phyloP scores from a whole-genome alignment of 2,888 invertebrate species.

The Limenitis camilla region DNA sequence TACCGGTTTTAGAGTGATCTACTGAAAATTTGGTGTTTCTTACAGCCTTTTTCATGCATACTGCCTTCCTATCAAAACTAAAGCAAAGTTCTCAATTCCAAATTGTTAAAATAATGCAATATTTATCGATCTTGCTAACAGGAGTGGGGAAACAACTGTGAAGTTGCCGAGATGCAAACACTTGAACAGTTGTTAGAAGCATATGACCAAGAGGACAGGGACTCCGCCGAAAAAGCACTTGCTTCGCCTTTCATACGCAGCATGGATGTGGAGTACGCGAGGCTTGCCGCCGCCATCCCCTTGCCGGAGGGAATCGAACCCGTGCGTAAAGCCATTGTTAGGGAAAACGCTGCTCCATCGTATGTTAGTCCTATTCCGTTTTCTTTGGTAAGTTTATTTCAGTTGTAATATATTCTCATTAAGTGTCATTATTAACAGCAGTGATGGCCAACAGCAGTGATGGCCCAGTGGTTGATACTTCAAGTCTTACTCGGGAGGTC shows the following conservation, averaged over 20 bases:
- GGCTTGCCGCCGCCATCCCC: slow-evolving; percentile 54
- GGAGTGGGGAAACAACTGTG: slow-evolving; percentile 92
- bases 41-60: too few species aligned
- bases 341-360: slow-evolving; percentile 82
- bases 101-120: background rate
- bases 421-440: background rate
- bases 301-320: slow-evolving; percentile 52
- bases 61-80: too few species aligned
- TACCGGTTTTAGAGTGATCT: too few species aligned
- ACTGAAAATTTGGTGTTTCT: too few species aligned
- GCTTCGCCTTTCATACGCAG: slow-evolving; percentile 89
- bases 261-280: slow-evolving; percentile 93
- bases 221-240: slow-evolving; percentile 82
- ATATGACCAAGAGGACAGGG: slow-evolving; percentile 91
- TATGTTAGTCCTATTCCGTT: slow-evolving; percentile 57
- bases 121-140: slow-evolving; percentile 20
- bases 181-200: slow-evolving; percentile 85
- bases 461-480: too few species aligned
- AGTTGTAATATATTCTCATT: background rate
- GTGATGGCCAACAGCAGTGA: too few species aligned
- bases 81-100: too few species aligned
- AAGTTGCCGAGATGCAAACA: slow-evolving; percentile 85
- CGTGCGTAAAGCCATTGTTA: slow-evolving; percentile 74
- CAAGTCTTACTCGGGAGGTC: too few species aligned
- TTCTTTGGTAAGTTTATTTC: slow-evolving; percentile 7